Base-by-base conservation (phyloP, 2,888 invertebrate genomes). In the Bembecia ichneumoniformis region DNA sequence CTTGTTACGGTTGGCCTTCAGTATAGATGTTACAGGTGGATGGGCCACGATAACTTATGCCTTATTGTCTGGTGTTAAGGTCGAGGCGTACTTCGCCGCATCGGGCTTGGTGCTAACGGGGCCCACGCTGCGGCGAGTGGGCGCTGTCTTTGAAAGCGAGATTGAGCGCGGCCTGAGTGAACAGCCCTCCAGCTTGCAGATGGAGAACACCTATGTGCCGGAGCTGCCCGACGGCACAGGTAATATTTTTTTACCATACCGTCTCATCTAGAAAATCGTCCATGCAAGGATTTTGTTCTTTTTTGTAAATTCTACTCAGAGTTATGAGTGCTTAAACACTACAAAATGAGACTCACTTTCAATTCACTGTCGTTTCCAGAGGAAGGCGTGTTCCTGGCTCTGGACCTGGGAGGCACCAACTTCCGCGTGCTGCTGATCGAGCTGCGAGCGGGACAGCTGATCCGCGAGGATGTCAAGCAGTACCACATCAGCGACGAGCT, bases 381-480 rank as follows among this genome's bases (percentile, higher is more conserved):
- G 82, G 89, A 91, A 56, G 94, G 94, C 0, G 86, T 91, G 47
- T 95, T 90, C 71, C 74, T 95, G 58, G 94, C 94, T 2, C 76
- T 95, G 57, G 95, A 95, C 74, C 87, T 95, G 51, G 95, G 95
- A 3, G 94, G 95, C 15, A 94, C 94, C 17, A 94, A 95, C 80
- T 94, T 94, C 73, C 88, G 95, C 9, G 90, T 95, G 11, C 81
- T 94, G 17, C 77, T 92, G 43, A 73, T 94, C 58, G 90, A 91
- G 59, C 75, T 94, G 55, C 66, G 65, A 3, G 75, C 78, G 9
- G 92, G 92, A 0, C 70, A 76, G 49, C 78, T 90, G 13, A 72
- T 89, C 17, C 73, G 89, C 2, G 89, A 91, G 65, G 84, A 89
- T 53, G 91, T 92, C 47, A 88, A 91, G 62, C 90, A 90, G 59